Base-by-base conservation (phyloP, 2,888 invertebrate species). In the Amiota minor region DNA sequence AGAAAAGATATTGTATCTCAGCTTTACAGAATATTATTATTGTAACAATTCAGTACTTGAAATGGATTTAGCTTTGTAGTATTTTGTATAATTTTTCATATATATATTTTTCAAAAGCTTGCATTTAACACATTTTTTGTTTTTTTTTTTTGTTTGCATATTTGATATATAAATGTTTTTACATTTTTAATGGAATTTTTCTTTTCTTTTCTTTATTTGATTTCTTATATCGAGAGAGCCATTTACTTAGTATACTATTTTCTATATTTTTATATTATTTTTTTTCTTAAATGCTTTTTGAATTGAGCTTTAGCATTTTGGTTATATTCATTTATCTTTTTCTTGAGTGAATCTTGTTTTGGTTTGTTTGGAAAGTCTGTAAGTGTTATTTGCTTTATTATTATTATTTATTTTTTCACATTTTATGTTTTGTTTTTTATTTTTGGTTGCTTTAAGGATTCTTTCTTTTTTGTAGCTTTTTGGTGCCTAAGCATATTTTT, bases 401-500 rank as follows among this genome's bases (percentile, higher is more conserved):
- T n/a, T 45, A 14, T 64, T 20, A 61, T 61, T 59, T 61, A 61
- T 64, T 46, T 64, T 64, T 16, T 18, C 11, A 23, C 61, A 61
- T 61, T 61, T 59, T 9, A 2, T 20, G 1, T 59, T 59, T 55
- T 73, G 16, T 55, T 69, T 62, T 64, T 70, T 71, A 72, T 75
- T 75, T 71, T 74, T 76, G 79, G 77, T 76, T 77, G 75, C 76
- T 74, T 74, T 76, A 77, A 72, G 71, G 50, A 56, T 71, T 74
- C 70, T 65, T 70, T 70, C 55, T 68, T 76, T 77, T 83, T 83
- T 84, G 84, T 85, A 85, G 80, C 85, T 84, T 81, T 77, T 79
- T 85, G 83, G 85, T 85, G 85, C 84, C 76, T 82, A 84, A 84
- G 85, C 83, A 84, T 80, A 20, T 62, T 62, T 79, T 80, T 84